These are phyloP conservation scores for Schizopygopsis pylzovi DNA, from an alignment of 2,797 vertebrate species.

Conservation along the genomic window DNA sequence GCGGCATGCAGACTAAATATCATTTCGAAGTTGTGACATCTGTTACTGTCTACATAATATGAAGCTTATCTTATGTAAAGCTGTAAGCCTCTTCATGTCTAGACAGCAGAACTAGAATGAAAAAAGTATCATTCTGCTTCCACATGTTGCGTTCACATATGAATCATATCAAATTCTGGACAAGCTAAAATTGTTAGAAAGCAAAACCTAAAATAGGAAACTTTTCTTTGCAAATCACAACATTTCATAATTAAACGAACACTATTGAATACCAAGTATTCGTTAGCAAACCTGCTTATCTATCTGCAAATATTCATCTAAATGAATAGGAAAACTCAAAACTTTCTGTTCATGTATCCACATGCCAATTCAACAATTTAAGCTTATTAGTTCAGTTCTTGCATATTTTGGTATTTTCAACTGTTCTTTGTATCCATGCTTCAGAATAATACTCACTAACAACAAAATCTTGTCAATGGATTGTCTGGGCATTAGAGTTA, in stretches of 20 bases:
- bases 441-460: background rate
- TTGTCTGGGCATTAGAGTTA: background rate
- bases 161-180: background rate
- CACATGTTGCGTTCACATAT: no score
- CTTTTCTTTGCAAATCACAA: background rate
- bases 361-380: background rate
- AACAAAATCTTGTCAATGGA: background rate
- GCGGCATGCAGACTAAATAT: slow-evolving; percentile 16
- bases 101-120: slow-evolving; percentile 7
- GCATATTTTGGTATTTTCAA: background rate
- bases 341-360: background rate
- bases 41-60: slow-evolving; percentile 35
- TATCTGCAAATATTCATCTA: background rate
- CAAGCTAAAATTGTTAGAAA: background rate
- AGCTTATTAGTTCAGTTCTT: background rate
- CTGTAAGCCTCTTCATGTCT: slow-evolving; percentile 23
- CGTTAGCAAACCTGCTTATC: background rate
- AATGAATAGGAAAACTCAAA: background rate
- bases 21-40: slow-evolving; percentile 26
- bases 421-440: slow-evolving; percentile 1
- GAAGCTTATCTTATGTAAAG: slow-evolving; percentile 7
- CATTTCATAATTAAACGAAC: background rate
- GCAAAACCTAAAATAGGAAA: background rate
- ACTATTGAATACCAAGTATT: background rate
- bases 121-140: background rate